Conservation (phyloP, 2,113 vertebrate genomes). For the Phrynosoma platyrhinos region DNA sequence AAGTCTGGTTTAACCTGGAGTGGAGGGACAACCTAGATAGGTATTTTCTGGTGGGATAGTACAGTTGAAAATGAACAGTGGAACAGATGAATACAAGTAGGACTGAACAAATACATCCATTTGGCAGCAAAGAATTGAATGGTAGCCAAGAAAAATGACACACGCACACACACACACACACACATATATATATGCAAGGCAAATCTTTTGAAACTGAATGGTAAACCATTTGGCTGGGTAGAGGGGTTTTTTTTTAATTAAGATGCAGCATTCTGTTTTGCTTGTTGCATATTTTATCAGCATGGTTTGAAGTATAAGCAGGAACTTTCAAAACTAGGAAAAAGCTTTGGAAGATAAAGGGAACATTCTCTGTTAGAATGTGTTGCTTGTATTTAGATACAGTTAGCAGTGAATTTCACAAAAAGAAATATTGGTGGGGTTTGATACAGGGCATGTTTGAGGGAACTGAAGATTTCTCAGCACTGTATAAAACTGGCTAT, state of each 20-base stretch:
- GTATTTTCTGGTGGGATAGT: not conserved
- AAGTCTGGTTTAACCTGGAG: no score
- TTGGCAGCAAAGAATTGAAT: not conserved
- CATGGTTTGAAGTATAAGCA: not conserved
- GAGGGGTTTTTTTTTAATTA: not conserved
- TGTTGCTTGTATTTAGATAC: no score
- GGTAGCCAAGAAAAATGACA: not conserved
- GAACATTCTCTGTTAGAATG: not conserved
- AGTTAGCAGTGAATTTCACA: not conserved
- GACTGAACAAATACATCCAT: not conserved
- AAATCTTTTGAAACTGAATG: slow-evolving; percentile 11
- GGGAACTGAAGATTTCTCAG: not conserved
- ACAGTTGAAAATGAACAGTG: not conserved
- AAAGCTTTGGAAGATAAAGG: not conserved
- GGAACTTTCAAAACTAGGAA: not conserved
- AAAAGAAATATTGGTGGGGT: not conserved
- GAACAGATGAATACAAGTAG: not conserved
- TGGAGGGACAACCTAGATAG: no score
- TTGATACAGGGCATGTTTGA: not conserved
- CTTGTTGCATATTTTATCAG: slow-evolving; percentile 9
- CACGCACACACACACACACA: no score
- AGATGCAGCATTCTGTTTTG: slow-evolving; percentile 11
- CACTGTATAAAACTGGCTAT: not conserved
- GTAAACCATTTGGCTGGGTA: slow-evolving; percentile 5
- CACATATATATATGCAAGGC: no score